Percentiles rank a stretch among this genome's conserved stretches.
phyloP scores from a whole-genome alignment of 92 coral and sea anemone species.

The Muricea muricata region DNA sequence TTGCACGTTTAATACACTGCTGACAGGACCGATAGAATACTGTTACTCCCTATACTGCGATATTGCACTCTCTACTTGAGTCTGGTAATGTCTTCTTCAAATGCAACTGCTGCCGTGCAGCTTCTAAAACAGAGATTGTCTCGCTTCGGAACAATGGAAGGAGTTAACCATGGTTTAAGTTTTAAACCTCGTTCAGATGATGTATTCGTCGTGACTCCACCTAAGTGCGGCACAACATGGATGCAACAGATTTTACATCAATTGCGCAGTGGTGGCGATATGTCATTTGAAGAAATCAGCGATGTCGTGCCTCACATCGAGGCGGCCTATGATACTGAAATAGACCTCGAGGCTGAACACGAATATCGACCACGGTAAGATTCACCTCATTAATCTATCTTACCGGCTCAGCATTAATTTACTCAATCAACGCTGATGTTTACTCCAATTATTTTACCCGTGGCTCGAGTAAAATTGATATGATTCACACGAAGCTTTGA shows the following conservation, averaged over 20 bases:
- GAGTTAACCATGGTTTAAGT: not conserved
- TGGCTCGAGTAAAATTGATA: too few species aligned
- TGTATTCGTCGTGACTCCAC: constrained; percentile 3
- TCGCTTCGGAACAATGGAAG: not conserved
- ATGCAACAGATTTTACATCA: not conserved
- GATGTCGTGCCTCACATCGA: not conserved
- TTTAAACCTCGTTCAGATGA: constrained; percentile 45
- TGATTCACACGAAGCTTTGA: too few species aligned
- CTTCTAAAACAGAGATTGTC: not conserved
- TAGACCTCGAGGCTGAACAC: not conserved
- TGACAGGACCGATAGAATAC: too few species aligned
- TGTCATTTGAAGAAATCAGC: constrained; percentile 15
- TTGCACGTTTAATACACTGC: too few species aligned
- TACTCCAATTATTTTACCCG: too few species aligned
- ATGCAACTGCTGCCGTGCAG: not conserved
- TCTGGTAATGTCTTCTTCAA: too few species aligned
- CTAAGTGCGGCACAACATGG: not conserved
- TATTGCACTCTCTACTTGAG: too few species aligned
- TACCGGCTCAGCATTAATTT: too few species aligned
- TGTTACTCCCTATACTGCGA: too few species aligned
- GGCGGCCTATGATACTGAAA: not conserved
- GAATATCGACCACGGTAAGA: not conserved
- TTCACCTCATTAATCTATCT: too few species aligned
- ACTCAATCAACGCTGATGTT: too few species aligned
- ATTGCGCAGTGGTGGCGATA: constrained; percentile 15